phyloP scores from a whole-genome alignment of 2,888 invertebrate genomes.

The Cremastinae sp. region DNA sequence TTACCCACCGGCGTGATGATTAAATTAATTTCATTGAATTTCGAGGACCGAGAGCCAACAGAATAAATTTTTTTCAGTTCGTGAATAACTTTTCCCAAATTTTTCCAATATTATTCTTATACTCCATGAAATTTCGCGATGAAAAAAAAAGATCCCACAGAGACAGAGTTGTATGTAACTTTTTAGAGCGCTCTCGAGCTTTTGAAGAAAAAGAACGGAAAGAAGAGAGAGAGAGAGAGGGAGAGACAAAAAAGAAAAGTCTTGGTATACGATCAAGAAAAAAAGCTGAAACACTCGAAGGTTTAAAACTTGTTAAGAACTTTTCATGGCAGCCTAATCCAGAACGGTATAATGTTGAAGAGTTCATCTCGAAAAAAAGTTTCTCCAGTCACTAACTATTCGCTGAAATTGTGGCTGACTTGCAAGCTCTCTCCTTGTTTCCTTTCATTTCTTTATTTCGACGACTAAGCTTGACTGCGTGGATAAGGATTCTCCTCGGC shows the following conservation, averaged over 20 bases:
- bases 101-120: no score
- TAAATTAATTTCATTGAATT: no score
- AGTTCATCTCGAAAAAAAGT: neutral
- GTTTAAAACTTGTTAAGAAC: conserved; percentile 3
- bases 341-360: neutral
- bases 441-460: conserved; percentile 18
- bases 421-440: neutral
- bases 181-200: no score
- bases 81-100: no score
- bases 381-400: conserved; percentile 3
- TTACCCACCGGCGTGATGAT: no score
- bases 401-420: conserved; percentile 6
- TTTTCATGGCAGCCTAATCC: conserved; percentile 23
- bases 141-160: no score
- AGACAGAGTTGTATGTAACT: no score
- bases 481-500: conserved; percentile 3
- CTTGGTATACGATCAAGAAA: neutral
- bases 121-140: no score
- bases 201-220: neutral
- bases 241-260: conserved; percentile 6
- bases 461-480: neutral
- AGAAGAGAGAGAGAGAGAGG: neutral
- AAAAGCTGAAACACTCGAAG: neutral
- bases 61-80: no score
- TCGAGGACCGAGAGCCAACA: neutral